Evolutionary conservation across 2,888 invertebrate species (phyloP), one percentile per base, ranked within the genome.

Genomic region (Drosophila greeni): DNA sequence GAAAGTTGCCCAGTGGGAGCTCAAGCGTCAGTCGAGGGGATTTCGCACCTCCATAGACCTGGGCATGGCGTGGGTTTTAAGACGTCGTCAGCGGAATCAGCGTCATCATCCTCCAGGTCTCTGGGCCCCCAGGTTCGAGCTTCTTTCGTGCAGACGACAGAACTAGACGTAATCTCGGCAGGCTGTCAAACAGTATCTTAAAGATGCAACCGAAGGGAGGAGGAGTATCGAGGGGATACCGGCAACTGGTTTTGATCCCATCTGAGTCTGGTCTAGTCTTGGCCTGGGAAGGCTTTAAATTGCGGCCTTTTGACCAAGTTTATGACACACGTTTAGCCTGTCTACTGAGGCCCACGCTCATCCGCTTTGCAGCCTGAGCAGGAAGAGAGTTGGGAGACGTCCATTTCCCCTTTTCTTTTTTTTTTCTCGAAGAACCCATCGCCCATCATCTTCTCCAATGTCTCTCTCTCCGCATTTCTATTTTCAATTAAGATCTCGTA

Each of bases 151-250:
- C 52, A 51, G 37, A 64, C 43, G 34, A 66, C 53, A 65, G 54
- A 66, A 53, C 59, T 64, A 56, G 59, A 56, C 72, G 62, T 68
- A 72, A 74, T 74, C 74, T 74, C 62, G 62, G 68, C 54, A 39
- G 40, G 36, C 75, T 76, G 74, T 76, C 72, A 74, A 72, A 68
- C 62, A 62, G 72, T 75, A 75, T 75, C 77, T 75, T 72, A 75
- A 74, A 76, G 77, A 75, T 68, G 77, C 49, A 42, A 40, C 39
- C 18, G 26, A 8, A 1, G 11, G n/a, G n/a, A n/a, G n/a, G n/a
- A 12, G 18, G 29, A 5, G 29, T 18, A 14, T 8, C 12, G 45
- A 43, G 12, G 43, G 16, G 26, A 52, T 11, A 29, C 3, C 29
- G 31, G 48, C 48, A 67, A 57, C 67, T 53, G 57, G 66, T 66